Base-by-base conservation (phyloP, 2,888 invertebrate species). In the Polyommatus iphigenia region DNA sequence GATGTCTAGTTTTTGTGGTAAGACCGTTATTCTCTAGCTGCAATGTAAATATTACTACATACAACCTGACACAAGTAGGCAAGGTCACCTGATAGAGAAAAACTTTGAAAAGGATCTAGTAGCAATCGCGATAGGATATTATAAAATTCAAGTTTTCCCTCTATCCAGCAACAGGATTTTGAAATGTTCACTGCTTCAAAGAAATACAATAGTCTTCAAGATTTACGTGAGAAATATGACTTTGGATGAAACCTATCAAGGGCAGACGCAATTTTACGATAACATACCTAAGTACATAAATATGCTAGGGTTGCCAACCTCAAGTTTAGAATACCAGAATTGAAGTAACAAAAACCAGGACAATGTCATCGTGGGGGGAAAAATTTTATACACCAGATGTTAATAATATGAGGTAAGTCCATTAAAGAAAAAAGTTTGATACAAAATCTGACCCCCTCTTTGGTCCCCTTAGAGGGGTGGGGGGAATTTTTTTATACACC, bases 201-300 rank as follows among this genome's bases (percentile, higher is more conserved):
- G 24, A 20, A 13, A 67, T 67, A 29, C 67, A 20, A 67, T 67
- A 67, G 13, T 29, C 29, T 67, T 5, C 15, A 50, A 50, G 15
- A 50, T 50, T 67, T 29, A 67, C 29, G 67, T 29, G 29, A 32
- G 2, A 67, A 67, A 24, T 20, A 62, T 10, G 29, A 67, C 67
- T 24, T 62, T 67, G 29, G 62, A 29, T 67, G 13, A 29, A 32
- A 67, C 15, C 67, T 67, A 18, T 29, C 29, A 29, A 67, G 29
- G 29, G 29, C 67, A 67, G 29, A 67, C 67, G 29, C 62, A 20
- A 24, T 67, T 67, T 67, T 67, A 67, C 29, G 67, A 67, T 32
- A 18, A 3, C 4, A 15, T 50, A 50, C 50, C 13, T 50, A 50
- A 15, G 4, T 29, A 67, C 15, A 67, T 29, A 67, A 67, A 67